Evolutionary conservation across 1,140 invertebrate genomes (phyloP), one percentile per base, ranked within the genome.

Genomic region (Caenorhabditis tropicalis): DNA sequence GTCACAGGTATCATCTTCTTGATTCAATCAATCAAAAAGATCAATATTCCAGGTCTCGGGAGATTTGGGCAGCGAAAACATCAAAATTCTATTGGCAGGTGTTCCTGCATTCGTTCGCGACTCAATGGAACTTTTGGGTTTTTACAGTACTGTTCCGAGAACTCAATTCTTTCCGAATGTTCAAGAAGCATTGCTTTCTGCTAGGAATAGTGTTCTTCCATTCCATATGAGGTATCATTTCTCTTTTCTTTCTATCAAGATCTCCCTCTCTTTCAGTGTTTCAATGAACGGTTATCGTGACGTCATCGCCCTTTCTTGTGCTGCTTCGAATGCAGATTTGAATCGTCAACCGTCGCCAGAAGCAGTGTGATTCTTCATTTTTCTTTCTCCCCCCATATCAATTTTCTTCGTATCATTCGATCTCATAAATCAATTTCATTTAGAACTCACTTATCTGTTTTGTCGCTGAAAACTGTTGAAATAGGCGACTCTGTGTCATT

Each of bases 401-500:
- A 43, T 74, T 74, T 74, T 21, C 65, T 21, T 74, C 33, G 33
- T 74, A 24, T 74, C 65, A 70, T 0, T 0, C 16, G 15, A 21
- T 3, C n/a, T 12, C n/a, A 79, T 51, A 51, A 49, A 81, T 51
- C 16, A 19, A 58, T 16, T 80, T 24, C 36, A 15, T 56, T 7
- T 10, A 33, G 33, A 81, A 31, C 83, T 53, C 36, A 85, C 84
- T 56, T 31, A 43, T 27, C 79, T 87, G 88, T 48, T 86, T 80
- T 31, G 56, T 83, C 16, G 87, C 80, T 46, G 65, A 74, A 46
- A 90, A 90, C 56, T 91, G 86, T 84, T 91, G 89, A 56, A 90
- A 91, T 15, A 90, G 85, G 31, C 87, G 79, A 5, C 87, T 89
- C n/a, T 85, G 84, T 15, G 83, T 88, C 89, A 91, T 90, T 6